Evolutionary conservation across 2,113 vertebrate species (phyloP).

Genomic region (Tragelaphus scriptus): DNA sequence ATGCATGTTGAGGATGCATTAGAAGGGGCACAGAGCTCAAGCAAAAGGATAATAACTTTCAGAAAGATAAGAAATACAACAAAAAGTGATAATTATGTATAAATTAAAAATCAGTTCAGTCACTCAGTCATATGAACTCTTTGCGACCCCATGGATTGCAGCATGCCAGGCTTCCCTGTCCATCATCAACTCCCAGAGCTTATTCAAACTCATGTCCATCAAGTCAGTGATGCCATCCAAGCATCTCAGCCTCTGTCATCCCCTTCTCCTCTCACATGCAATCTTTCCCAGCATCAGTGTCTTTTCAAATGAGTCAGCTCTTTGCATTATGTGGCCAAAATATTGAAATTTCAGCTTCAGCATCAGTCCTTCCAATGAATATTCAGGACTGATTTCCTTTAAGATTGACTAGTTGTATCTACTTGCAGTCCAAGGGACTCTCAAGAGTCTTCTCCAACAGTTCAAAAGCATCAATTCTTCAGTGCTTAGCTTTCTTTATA

Average conservation of each 20-base stretch:
- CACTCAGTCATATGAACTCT: neutral
- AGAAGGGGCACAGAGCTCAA: neutral
- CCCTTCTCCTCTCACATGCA: neutral
- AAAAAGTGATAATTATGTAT: neutral
- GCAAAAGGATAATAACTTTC: neutral
- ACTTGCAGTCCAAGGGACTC: neutral
- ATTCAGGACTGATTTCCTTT: neutral
- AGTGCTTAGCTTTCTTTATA: neutral
- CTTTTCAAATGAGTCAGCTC: neutral
- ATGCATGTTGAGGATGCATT: neutral
- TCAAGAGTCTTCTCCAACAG: neutral
- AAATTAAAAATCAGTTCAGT: neutral
- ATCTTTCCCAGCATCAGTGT: neutral
- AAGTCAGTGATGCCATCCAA: neutral
- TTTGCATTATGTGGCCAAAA: rapidly evolving
- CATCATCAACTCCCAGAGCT: neutral
- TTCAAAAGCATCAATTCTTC: neutral
- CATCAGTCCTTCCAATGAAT: neutral
- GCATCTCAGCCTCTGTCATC: neutral
- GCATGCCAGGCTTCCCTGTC: rapidly evolving
- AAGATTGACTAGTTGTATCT: neutral
- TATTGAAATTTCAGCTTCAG: neutral
- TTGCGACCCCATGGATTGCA: rapidly evolving
- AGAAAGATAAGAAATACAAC: neutral
- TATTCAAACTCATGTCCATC: rapidly evolving